Base-by-base conservation (phyloP, 2,797 vertebrate genomes). In the Melanotaenia boesemani region DNA sequence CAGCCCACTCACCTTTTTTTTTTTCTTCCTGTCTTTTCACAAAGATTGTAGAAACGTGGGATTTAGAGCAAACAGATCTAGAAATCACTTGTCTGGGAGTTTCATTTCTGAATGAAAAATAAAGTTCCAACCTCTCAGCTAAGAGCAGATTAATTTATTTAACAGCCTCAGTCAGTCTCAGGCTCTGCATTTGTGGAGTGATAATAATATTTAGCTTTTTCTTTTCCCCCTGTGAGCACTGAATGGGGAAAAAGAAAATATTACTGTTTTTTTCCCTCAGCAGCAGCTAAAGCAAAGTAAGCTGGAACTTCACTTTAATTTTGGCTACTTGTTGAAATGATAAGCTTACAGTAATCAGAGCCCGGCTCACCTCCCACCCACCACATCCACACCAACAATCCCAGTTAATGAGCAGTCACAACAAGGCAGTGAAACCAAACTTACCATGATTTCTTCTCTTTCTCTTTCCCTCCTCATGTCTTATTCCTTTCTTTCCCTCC, bases 361-460 rank as follows among this genome's bases (percentile, higher is more conserved):
- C 74, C 74, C 74, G 0, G 60, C 79, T 70, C 84, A 72, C 70
- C 41, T 55, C 37, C 37, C 62, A 67, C 81, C 86, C 86, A 70
- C 82, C 50, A 50, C 68, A 70, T 66, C 82, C 50, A 50, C 68
- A 70, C 72, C 50, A 36, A 55, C 70, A 63, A 6, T 57, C 74
- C 59, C 67, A 80, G 58, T 67, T 70, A 79, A 86, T 55, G 62
- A 83, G 61, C 75, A 66, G 61, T 32, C 68, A 73, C 85, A 80
- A 73, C 85, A 80, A 67, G 68, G 44, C 71, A 28, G 46, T 34
- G 70, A 71, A 74, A 63, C 59, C 60, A 81, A 34, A 90, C 97
- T 96, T 95, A 98, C 97, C 97, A 96, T 89, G 88, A 56, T 90
- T 82, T 39, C 74, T n/a, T 8, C 24, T 56, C 32, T 57, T 20